These are phyloP conservation scores for Bufo gargarizans DNA, from an alignment of 2,113 vertebrate genomes.

Conservation along the genomic window DNA sequence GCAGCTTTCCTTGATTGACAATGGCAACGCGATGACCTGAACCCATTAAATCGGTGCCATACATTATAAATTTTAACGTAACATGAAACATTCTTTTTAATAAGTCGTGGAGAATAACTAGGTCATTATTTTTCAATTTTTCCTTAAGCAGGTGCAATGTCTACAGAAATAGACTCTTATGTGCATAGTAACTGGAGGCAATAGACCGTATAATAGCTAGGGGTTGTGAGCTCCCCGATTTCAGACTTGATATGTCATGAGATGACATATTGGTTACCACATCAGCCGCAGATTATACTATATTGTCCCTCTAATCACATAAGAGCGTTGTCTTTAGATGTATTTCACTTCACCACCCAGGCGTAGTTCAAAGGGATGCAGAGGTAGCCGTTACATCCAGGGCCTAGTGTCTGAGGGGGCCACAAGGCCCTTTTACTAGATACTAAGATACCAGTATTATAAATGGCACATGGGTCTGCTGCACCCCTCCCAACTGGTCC, in stretches of 20 bases:
- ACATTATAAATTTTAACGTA: background rate
- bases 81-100: conserved; percentile 29
- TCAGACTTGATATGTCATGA: background rate
- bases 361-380: too few relatives aligned
- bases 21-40: conserved; percentile 1
- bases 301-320: too few relatives aligned
- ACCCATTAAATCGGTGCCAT: conserved; percentile 30
- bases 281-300: background rate
- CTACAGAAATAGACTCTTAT: background rate
- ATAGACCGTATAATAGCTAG: background rate
- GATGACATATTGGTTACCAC: background rate
- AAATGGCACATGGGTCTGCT: too few relatives aligned
- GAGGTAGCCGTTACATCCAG: too few relatives aligned
- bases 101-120: conserved; percentile 7
- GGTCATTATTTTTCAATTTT: conserved; percentile 11
- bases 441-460: too few relatives aligned
- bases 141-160: background rate
- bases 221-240: background rate
- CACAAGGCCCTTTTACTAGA: too few relatives aligned
- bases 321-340: too few relatives aligned
- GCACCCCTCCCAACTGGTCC: too few relatives aligned
- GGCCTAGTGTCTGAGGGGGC: too few relatives aligned
- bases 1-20: conserved; percentile 24
- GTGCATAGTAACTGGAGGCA: background rate
- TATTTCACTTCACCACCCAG: too few relatives aligned